Evolutionary conservation across 2,797 vertebrate genomes (phyloP).

Genomic region (Melanotaenia trifasciata): DNA sequence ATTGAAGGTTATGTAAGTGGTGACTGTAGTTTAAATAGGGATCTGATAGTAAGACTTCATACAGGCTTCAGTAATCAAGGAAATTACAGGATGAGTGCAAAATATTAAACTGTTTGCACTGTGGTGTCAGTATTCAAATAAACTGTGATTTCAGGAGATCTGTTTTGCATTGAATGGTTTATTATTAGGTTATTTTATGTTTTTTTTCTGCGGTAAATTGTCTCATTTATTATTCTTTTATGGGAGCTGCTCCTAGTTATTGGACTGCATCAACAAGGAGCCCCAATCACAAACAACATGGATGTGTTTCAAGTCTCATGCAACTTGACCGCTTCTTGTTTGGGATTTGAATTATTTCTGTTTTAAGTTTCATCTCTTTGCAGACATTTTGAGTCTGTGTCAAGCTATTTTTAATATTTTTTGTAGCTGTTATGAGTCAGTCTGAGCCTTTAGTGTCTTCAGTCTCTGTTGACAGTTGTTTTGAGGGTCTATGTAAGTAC

Average conservation of each 20-base stretch:
- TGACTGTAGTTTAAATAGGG: slow-evolving; percentile 43
- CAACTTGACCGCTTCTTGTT: not conserved
- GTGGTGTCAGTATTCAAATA: not conserved
- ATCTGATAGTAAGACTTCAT: slow-evolving; percentile 48
- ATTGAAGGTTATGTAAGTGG: slow-evolving; percentile 58
- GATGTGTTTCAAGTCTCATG: no score
- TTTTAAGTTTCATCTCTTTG: not conserved
- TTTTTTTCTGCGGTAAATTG: not conserved
- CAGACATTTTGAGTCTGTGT: not conserved
- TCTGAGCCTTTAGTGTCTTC: not conserved
- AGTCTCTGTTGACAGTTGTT: no score
- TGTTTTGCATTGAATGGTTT: no score
- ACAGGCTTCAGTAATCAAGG: slow-evolving; percentile 23
- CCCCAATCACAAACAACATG: no score
- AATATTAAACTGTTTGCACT: not conserved
- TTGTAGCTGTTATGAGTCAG: not conserved
- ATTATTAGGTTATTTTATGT: not conserved
- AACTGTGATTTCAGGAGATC: not conserved
- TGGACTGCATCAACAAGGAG: no score
- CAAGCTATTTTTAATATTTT: not conserved
- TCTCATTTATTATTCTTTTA: not conserved
- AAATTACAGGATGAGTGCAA: slow-evolving; percentile 21
- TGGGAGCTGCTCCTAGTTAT: no score
- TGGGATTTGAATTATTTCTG: not conserved
- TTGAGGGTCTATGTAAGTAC: no score